Evolutionary conservation across 2,888 invertebrate species (phyloP).

Genomic region (Sericinus montela): DNA sequence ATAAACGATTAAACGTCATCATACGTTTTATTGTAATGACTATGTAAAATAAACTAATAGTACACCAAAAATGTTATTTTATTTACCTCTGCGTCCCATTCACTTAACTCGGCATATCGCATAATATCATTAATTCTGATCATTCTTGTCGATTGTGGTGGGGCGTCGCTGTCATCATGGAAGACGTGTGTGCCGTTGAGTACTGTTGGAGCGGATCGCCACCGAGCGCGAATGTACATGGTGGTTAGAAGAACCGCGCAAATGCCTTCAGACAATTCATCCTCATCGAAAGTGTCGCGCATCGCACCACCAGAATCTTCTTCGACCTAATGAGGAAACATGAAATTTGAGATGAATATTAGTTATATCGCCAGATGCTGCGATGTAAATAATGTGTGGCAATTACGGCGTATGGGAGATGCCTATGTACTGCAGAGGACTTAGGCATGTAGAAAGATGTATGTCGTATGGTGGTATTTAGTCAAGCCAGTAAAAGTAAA

Average conservation of each 20-base stretch:
- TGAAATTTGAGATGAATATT: too few relatives aligned
- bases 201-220: conserved; percentile 66
- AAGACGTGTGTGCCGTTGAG: conserved; percentile 59
- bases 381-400: too few relatives aligned
- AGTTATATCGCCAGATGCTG: too few relatives aligned
- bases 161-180: conserved; percentile 34
- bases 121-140: conserved; percentile 66
- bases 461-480: too few relatives aligned
- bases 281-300: conserved; percentile 60
- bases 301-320: conserved; percentile 58
- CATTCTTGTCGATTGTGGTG: conserved; percentile 50
- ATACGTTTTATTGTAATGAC: too few relatives aligned
- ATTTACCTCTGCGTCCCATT: conserved; percentile 64
- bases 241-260: conserved; percentile 49
- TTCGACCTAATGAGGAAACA: conserved; percentile 41
- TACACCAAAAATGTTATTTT: conserved; percentile 1
- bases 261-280: conserved; percentile 48
- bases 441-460: too few relatives aligned
- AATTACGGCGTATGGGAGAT: too few relatives aligned
- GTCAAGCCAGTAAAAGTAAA: too few relatives aligned
- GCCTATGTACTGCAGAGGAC: too few relatives aligned
- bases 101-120: conserved; percentile 50
- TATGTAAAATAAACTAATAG: conserved; percentile 3
- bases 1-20: too few relatives aligned
- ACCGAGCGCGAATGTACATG: conserved; percentile 57